Base-by-base conservation (phyloP, 2,113 vertebrate genomes). In the Nerophis ophidion region DNA sequence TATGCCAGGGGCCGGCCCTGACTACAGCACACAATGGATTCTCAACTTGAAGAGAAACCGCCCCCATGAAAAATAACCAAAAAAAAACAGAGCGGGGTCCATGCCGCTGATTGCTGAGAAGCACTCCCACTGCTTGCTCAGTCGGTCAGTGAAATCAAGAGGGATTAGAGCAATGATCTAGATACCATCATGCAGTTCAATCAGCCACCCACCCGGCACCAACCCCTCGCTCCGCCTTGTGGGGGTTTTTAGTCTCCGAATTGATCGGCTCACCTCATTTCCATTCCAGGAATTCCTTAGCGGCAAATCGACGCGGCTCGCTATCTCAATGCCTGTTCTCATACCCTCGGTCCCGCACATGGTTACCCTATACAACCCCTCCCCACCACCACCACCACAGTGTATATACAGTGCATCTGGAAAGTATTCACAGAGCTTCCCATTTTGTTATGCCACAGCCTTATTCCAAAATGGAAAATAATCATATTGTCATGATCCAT, bases 221-320 rank as follows among this genome's bases (percentile, higher is more conserved):
- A 50, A 70, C 63, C 57, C 67, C 50, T 50, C 75, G 50, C 75
- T 62, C 70, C 45, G 58, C 77, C 74, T 67, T 48, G 40, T 44
- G 8, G 40, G n/a, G 69, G 77, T 66, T 73, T 74, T 74, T 68
- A 65, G 50, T 72, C 78, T 57, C 16, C 33, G 48, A 61, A 87
- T 86, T 67, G 67, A 87, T 83, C 57, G 64, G 14, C 63, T 74
- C 63, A 57, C 38, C 65, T 54, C 57, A 74, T 77, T 80, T 71
- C 66, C 71, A 77, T 85, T 83, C 68, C 76, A 75, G 79, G 69
- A 84, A 75, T 79, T 75, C 74, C 66, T 76, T 50, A 48, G 63
- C 15, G 1, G 57, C 70, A 76, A 72, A 81, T 84, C 71, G 70
- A 36, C 51, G 51, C 63, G 40, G 63, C 75, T 80, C 54, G 61